A percentile compares a stretch with the other conserved stretches of the same genome.
These are phyloP conservation scores for Lacanobia wlatinum DNA, from an alignment of 2,888 invertebrate species.

Conservation along the genomic window DNA sequence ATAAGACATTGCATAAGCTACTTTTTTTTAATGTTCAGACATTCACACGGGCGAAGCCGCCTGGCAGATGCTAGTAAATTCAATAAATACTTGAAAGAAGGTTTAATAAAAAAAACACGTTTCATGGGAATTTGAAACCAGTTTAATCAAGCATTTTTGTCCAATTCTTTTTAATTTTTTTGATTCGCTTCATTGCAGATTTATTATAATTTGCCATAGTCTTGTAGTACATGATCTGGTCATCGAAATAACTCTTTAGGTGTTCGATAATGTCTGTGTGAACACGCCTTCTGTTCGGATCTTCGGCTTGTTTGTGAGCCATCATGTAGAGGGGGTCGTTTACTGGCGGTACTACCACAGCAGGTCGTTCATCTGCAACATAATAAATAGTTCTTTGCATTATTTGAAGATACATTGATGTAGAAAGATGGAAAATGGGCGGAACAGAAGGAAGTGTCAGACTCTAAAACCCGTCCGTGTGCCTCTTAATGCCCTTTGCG, in stretches of 20 bases:
- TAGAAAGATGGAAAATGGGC: no score
- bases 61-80: no score
- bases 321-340: constrained; percentile 16
- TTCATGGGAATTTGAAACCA: not conserved
- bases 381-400: not conserved
- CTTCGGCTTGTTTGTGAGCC: not conserved
- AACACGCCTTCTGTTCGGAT: not conserved
- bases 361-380: constrained; percentile 22
- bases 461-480: no score
- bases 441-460: no score
- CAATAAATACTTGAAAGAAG: not conserved
- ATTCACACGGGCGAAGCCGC: no score
- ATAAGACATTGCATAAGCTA: no score
- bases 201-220: constrained; percentile 43
- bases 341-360: not conserved
- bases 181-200: constrained; percentile 28
- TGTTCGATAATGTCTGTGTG: constrained; percentile 26
- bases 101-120: not conserved
- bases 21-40: no score
- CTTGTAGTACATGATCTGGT: constrained; percentile 37
- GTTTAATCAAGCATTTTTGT: constrained; percentile 33
- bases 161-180: constrained; percentile 26
- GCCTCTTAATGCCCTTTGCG: no score
- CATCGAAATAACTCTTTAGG: constrained; percentile 37
- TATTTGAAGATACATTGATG: no score